Base-by-base conservation (phyloP, 1,140 invertebrate genomes). In the Drosophila athabasca region DNA sequence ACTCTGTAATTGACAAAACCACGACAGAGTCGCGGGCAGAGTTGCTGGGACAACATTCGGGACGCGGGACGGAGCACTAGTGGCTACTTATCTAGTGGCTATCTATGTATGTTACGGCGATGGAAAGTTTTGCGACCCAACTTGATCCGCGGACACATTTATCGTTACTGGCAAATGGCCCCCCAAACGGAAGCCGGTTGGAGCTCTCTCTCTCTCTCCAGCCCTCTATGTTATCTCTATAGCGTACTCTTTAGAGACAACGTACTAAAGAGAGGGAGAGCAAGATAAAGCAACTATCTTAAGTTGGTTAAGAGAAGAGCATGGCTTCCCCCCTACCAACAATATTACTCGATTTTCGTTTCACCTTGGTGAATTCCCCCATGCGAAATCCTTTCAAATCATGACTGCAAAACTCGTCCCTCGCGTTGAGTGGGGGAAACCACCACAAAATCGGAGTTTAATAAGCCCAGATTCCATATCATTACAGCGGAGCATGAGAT, bases 341-440 rank as follows among this genome's bases (percentile, higher is more conserved):
- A 31, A 9, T 31, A 31, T 31, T 31, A 7, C 24, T 68, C 35
- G 11, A 39, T 39, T 13, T 11, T 13, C 11, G 35, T 39, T 39
- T 39, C 45, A 69, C 66, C 64, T 69, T 69, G 39, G 74, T 64
- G 62, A 74, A 13, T 65, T 81, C 61, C 79, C 64, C 6, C 74
- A 13, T 11, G 35, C 45, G 2, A 46, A 50, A 68, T 69, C 66
- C 66, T 69, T 69, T 69, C 66, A n/a, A 31, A 31, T 67, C 55
- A 26, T 41, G 51, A 53, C 51, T 22, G 51, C 35, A 29, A 15
- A 52, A 15, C 50, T 31, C 8, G 31, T 39, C 35, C 35, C 35
- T 39, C 11, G 35, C 3, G 11, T 19, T 8, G 29, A 11, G 11
- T 19, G 46, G 29, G 31, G 62, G 22, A 48, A 68, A 48, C 26